Evolutionary conservation across 2,888 invertebrate species (phyloP), one percentile per base, ranked within the genome.

Genomic region (Corbicula japonica): DNA sequence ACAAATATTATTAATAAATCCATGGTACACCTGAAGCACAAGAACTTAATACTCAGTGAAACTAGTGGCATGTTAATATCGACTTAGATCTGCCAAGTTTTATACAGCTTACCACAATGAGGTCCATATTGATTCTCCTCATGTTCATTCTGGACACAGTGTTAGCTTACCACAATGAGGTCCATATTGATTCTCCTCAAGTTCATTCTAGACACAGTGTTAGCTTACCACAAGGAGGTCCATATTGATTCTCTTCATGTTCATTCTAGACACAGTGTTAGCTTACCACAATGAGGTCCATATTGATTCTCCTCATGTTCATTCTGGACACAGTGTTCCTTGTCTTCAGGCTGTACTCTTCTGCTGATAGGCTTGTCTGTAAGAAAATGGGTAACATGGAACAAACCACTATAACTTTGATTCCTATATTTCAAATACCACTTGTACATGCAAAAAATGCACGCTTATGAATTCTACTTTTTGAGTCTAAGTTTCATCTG

Each of bases 211-310:
- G 91, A 91, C 18, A 92, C 80, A 5, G 89, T 88, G 71, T 91
- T 92, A 26, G 73, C 90, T 81, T 54, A 91, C 91, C 85, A 91
- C 72, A 72, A 93, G 89, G 0, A 93, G 87, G 44, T 93, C 93
- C 84, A 92, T 81, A 75, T 93, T 93, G 62, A 93, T 89, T 60
- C 88, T 84, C 56, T 89, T 84, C 18, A 85, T 80, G 58, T 92
- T 90, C 65, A 92, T 79, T 62, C 92, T 79, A 0, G 92, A 92
- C n/a, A 93, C 81, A 6, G 90, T 89, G 72, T 92, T 92, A 26
- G 73, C 90, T 81, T 54, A 91, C 91, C 85, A 91, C 72, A 72
- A 93, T 89, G 0, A 93, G 87, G 44, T 93, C 93, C 84, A 92
- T 81, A 75, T 93, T 93, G 62, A 93, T 89, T 60, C 88, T 84